These are phyloP conservation scores for Merodon equestris DNA, from an alignment of 2,888 invertebrate species.

Conservation along the genomic window DNA sequence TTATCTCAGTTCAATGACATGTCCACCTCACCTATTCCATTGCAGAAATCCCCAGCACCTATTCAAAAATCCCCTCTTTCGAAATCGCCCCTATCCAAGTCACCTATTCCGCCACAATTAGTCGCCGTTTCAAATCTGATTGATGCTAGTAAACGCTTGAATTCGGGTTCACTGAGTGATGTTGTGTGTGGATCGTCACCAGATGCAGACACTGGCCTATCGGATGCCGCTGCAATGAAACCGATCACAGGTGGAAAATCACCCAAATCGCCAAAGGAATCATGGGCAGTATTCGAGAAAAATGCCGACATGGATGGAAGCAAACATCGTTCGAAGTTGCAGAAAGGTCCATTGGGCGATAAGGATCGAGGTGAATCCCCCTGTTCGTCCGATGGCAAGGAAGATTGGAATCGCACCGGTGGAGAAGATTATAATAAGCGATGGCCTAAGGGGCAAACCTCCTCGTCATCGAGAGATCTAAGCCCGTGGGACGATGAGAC, in stretches of 20 bases:
- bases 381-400: slow-evolving; percentile 88
- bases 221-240: slow-evolving; percentile 47
- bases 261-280: slow-evolving; percentile 77
- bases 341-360: slow-evolving; percentile 33
- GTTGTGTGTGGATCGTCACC: slow-evolving; percentile 84
- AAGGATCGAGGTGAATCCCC: slow-evolving; percentile 82
- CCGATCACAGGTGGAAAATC: slow-evolving; percentile 50
- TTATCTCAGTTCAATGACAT: slow-evolving; percentile 77
- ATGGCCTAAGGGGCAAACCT: slow-evolving; percentile 83
- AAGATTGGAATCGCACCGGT: slow-evolving; percentile 79
- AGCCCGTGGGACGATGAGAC: slow-evolving; percentile 90
- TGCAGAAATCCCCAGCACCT: slow-evolving; percentile 75
- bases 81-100: slow-evolving; percentile 73
- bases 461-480: slow-evolving; percentile 87
- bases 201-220: slow-evolving; percentile 79
- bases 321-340: slow-evolving; percentile 63
- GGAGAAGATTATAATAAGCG: slow-evolving; percentile 74
- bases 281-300: slow-evolving; percentile 83
- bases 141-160: slow-evolving; percentile 76
- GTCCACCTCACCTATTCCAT: slow-evolving; percentile 78
- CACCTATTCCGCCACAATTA: slow-evolving; percentile 79
- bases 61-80: slow-evolving; percentile 70
- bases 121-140: slow-evolving; percentile 79
- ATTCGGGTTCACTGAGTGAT: slow-evolving; percentile 83
- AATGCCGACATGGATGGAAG: slow-evolving; percentile 56